Base-by-base conservation (phyloP, 2,888 invertebrate genomes). In the Campopleginae sp. region DNA sequence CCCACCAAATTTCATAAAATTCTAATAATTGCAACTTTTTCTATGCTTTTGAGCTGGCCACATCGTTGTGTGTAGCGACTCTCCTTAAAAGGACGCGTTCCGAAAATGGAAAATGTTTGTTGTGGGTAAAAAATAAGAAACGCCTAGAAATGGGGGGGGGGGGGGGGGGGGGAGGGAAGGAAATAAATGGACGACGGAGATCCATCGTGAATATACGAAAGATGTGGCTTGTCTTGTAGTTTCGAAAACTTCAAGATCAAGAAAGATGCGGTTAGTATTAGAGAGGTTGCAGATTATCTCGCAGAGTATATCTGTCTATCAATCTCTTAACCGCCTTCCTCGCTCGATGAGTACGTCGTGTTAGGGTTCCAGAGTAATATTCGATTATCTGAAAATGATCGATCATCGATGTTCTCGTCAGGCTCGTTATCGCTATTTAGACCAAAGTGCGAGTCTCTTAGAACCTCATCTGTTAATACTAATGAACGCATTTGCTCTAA, bases 401-500 rank as follows among this genome's bases (percentile, higher is more conserved):
- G 88, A 86, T 90, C 88, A 84, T 91, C 90, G 79, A 84, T 88
- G 81, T 87, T 87, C 76, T 92, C 92, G 81, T 92, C 91, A 71
- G 90, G 77, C 86, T 92, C 92, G 83, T 90, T 91, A 87, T 91
- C 90, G 86, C 91, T 91, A 82, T 88, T 90, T 51, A 91, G 88
- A 31, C 91, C 88, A 44, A 90, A 86, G 79, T 92, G 89, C 51
- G 85, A 80, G 71, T 85, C 83, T 48, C 85, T 75, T 33, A 80
- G 76, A 63, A 83, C 66, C 72, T 83, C 80, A 87, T 92, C 92
- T 79, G 91, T 91, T 85, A 92, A 86, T 84, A 91, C 91, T 88
- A 93, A 88, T 46, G 93, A 93, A 82, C 92, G 91, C 93, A 93
- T 93, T 90, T 93, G 93, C 87, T 93, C 93, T 83, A 93, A 89